Conservation (phyloP, 2,797 vertebrate species). For the Stomatorhinus walkeri region DNA sequence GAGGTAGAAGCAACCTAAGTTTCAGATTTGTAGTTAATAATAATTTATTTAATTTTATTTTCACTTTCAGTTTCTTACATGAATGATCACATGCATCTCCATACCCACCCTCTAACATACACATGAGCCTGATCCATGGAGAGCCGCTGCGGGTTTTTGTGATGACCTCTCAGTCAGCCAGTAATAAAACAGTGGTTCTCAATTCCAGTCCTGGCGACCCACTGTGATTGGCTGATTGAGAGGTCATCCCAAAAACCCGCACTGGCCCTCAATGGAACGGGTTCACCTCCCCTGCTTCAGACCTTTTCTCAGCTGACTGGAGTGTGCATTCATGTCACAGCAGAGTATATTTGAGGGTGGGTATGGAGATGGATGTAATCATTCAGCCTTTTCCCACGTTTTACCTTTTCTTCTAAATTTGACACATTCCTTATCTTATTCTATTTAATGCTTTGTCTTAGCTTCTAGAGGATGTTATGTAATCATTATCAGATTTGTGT, state of each 20-base stretch:
- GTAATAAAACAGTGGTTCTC: not conserved
- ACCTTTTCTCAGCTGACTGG: not conserved
- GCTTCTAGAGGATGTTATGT: not conserved
- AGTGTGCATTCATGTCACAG: not conserved
- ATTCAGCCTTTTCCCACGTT: not conserved
- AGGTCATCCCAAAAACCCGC: not conserved
- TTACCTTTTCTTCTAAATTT: not conserved
- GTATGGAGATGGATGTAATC: not conserved
- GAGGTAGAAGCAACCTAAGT: not conserved
- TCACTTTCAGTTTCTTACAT: not conserved
- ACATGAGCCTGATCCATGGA: not conserved
- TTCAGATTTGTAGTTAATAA: not conserved
- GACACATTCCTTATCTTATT: not conserved
- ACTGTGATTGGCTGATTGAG: not conserved
- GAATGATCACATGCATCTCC: not conserved
- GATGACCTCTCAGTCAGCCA: not conserved
- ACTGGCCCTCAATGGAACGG: not conserved
- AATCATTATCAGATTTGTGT: not conserved
- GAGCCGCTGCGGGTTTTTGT: not conserved
- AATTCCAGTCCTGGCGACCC: not conserved
- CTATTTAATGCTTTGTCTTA: not conserved
- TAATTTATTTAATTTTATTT: not conserved
- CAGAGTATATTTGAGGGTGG: not conserved
- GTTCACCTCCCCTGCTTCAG: not conserved
- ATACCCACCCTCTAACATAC: not conserved